phyloP scores from a whole-genome alignment of 2,797 vertebrate genomes.

The Epinephelus coioides region DNA sequence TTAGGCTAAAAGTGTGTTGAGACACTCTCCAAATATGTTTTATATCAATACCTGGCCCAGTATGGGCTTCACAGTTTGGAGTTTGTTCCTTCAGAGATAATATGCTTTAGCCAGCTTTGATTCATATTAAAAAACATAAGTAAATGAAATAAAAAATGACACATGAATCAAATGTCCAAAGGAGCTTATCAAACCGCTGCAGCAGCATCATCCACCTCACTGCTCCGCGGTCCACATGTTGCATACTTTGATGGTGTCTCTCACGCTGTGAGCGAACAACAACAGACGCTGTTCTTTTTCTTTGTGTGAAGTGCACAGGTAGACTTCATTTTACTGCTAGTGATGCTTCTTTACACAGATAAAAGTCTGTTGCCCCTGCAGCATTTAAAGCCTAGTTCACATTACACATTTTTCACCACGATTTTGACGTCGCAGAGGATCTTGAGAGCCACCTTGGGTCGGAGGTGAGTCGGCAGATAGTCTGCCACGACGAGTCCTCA shows the following conservation, averaged over 20 bases:
- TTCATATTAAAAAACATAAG: too few species aligned
- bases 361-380: not conserved
- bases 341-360: not conserved
- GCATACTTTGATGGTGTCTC: not conserved
- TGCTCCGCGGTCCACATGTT: not conserved
- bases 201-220: not conserved
- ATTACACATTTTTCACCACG: too few species aligned
- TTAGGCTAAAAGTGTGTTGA: not conserved
- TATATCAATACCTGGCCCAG: not conserved
- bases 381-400: too few species aligned
- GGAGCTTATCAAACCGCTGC: not conserved
- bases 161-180: not conserved
- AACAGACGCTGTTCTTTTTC: too few species aligned
- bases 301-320: not conserved
- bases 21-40: too few species aligned
- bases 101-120: too few species aligned
- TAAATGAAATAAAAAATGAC: not conserved
- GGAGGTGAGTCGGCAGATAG: too few species aligned
- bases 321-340: not conserved
- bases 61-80: not conserved
- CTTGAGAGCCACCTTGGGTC: too few species aligned
- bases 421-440: too few species aligned
- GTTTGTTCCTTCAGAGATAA: not conserved
- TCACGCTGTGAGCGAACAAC: not conserved
- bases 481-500: too few species aligned